phyloP scores from a whole-genome alignment of 2,797 vertebrate species.

The Melanotaenia boesemani region DNA sequence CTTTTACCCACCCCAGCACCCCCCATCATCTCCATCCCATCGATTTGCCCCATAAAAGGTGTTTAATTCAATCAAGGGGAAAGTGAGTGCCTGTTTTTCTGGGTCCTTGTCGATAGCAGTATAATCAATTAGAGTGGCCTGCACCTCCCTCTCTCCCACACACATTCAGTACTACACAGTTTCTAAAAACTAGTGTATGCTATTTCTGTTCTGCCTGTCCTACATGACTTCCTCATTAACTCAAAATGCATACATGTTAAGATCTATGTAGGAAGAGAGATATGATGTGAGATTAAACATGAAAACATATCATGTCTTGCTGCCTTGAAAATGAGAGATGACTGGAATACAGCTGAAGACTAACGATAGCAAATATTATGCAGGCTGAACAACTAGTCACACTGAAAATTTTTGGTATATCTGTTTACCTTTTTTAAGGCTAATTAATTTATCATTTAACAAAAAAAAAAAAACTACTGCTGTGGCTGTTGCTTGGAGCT shows the following conservation, averaged over 20 bases:
- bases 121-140: constrained; percentile 94
- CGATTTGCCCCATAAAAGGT: constrained; percentile 95
- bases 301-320: not conserved
- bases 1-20: constrained; percentile 54
- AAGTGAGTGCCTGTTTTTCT: constrained; percentile 96
- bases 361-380: no score
- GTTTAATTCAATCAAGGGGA: constrained; percentile 98
- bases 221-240: constrained; percentile 2
- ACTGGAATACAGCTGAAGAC: no score
- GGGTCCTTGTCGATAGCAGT: constrained; percentile 93
- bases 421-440: no score
- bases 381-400: not conserved
- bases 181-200: constrained; percentile 52
- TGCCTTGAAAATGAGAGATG: not conserved
- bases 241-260: not conserved
- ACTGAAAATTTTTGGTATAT: not conserved
- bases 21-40: constrained; percentile 88
- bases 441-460: not conserved
- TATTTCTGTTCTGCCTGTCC: constrained; percentile 24
- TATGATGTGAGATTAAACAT: not conserved
- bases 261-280: not conserved
- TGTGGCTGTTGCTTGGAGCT: not conserved
- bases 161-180: constrained; percentile 26
- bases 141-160: constrained; percentile 40
- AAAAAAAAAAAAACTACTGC: not conserved